Percentiles rank a stretch among this genome's conserved stretches.
Conservation (phyloP, 2,113 vertebrate species). For the Prionailurus bengalensis region DNA sequence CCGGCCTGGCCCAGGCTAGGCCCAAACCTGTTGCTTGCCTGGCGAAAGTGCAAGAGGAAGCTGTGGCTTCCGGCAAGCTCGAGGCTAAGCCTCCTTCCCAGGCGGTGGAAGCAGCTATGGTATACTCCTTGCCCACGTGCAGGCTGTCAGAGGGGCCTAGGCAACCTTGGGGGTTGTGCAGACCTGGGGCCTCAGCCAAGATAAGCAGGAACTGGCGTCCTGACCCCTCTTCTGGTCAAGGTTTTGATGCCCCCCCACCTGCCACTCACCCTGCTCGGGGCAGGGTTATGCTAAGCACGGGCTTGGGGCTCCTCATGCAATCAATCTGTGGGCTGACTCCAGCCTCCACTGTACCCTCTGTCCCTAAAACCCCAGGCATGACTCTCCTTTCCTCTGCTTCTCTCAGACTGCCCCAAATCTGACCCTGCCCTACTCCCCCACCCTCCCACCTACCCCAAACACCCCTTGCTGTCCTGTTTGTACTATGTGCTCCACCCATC, state of each 20-base stretch:
- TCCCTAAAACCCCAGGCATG: background rate
- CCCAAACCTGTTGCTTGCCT: slow-evolving; percentile 75
- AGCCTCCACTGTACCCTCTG: background rate
- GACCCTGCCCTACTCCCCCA: background rate
- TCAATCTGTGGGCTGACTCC: background rate
- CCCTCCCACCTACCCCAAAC: background rate
- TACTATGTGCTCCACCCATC: background rate
- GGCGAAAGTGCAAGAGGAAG: slow-evolving; percentile 84
- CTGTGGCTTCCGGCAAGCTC: slow-evolving; percentile 84
- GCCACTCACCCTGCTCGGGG: background rate
- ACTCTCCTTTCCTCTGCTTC: background rate
- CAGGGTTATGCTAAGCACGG: background rate
- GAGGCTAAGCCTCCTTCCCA: slow-evolving; percentile 54
- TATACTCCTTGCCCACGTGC: background rate
- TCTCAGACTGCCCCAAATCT: background rate
- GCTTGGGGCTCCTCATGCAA: background rate
- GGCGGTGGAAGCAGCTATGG: background rate
- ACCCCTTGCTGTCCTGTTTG: background rate
- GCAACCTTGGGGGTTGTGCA: background rate
- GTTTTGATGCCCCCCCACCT: background rate
- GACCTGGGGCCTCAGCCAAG: background rate
- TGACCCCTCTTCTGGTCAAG: background rate
- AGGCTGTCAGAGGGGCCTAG: background rate
- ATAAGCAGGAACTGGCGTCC: background rate
- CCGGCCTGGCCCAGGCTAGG: slow-evolving; percentile 19